Conservation (phyloP, 2,113 vertebrate species). For the Tachuris rubrigastra region DNA sequence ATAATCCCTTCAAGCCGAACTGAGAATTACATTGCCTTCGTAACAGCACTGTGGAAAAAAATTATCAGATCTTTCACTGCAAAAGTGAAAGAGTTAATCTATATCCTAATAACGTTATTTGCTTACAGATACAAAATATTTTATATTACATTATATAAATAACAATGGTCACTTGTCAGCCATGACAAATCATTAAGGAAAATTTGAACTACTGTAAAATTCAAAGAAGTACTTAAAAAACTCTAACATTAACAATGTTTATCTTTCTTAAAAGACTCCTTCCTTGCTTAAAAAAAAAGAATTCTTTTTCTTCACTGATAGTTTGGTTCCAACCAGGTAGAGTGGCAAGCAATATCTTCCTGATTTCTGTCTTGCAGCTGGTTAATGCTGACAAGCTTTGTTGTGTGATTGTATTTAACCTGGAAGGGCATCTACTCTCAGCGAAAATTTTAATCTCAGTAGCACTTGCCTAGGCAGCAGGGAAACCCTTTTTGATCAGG, state of each 20-base stretch:
- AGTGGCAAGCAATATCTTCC: background rate
- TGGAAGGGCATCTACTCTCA: background rate
- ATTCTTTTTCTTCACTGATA: background rate
- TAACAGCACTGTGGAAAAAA: background rate
- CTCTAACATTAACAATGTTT: background rate
- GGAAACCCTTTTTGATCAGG: background rate
- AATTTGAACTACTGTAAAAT: background rate
- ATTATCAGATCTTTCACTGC: background rate
- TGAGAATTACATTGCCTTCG: background rate
- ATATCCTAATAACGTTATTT: background rate
- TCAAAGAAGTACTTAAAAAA: background rate
- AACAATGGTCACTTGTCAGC: background rate
- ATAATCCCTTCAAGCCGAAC: background rate
- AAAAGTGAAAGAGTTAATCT: background rate
- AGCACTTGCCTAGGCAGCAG: background rate
- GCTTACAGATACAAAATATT: background rate
- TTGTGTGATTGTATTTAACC: background rate
- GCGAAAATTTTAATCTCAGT: background rate
- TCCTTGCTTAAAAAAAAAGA: background rate
- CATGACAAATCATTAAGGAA: background rate
- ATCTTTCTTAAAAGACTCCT: background rate
- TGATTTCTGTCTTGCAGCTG: background rate
- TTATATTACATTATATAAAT: background rate
- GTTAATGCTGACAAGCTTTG: background rate
- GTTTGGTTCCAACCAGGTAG: background rate